These are phyloP conservation scores for Ophioninae sp. DNA, from an alignment of 2,888 invertebrate species.

Conservation along the genomic window DNA sequence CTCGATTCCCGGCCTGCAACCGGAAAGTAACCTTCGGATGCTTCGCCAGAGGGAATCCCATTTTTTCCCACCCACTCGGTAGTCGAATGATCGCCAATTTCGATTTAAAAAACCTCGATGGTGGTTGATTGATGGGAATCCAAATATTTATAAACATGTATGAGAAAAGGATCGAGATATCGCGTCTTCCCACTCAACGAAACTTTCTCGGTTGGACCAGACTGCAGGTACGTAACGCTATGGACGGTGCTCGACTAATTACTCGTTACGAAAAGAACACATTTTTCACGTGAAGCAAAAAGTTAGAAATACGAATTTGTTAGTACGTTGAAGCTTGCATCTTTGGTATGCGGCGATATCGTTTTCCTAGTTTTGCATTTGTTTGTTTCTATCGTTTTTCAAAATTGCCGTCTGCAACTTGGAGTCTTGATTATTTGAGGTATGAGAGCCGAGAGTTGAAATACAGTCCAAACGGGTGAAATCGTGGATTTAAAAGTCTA, in stretches of 20 bases:
- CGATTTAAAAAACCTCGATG: conserved; percentile 25
- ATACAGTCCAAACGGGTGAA: too few species aligned
- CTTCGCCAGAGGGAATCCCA: conserved; percentile 10
- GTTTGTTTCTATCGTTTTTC: too few species aligned
- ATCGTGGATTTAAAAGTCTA: too few species aligned
- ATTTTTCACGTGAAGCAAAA: background rate
- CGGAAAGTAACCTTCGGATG: conserved; percentile 7
- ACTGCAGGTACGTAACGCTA: background rate
- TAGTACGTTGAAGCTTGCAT: background rate
- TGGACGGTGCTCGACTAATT: background rate
- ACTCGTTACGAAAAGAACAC: background rate
- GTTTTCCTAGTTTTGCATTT: too few species aligned
- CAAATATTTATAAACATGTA: background rate
- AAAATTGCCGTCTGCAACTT: too few species aligned
- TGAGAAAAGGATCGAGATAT: background rate
- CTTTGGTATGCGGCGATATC: too few species aligned
- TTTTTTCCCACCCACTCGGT: conserved; percentile 4
- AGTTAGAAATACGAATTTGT: background rate
- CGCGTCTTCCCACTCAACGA: background rate
- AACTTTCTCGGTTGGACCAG: background rate
- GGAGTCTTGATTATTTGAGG: too few species aligned
- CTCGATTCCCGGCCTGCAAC: conserved; percentile 16
- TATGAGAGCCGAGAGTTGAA: too few species aligned
- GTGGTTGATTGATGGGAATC: conserved; percentile 1
- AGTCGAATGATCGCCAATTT: conserved; percentile 26